A percentile compares a stretch with the other conserved stretches of the same genome.
These are phyloP conservation scores for Neoseiulus cucumeris DNA, from an alignment of 1,140 invertebrate species.

Conservation along the genomic window DNA sequence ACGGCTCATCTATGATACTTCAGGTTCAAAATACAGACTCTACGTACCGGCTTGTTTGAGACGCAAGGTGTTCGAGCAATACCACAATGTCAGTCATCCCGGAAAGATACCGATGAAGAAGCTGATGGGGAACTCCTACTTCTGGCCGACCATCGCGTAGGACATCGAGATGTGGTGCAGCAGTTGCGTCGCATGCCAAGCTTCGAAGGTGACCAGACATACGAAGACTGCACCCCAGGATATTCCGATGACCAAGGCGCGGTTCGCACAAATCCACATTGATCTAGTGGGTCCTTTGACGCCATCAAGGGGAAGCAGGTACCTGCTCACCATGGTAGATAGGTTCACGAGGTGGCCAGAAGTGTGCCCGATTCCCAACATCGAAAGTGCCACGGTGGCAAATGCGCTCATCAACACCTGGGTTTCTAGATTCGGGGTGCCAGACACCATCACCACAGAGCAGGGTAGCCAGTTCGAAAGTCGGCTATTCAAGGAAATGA, in stretches of 20 bases:
- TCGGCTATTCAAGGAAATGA: conserved; percentile 20
- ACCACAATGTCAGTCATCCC: conserved; percentile 16
- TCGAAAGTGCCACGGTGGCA: conserved; percentile 25
- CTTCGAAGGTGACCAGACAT: conserved; percentile 13
- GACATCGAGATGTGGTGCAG: not conserved
- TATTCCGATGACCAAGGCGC: too few relatives aligned
- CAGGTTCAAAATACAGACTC: not conserved
- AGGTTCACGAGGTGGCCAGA: conserved; percentile 30
- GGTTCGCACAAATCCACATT: conserved; percentile 30
- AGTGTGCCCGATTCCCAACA: conserved; percentile 26
- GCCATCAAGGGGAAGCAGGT: conserved; percentile 21
- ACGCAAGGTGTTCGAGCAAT: not conserved
- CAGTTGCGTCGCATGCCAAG: conserved; percentile 12
- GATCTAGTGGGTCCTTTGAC: conserved; percentile 32
- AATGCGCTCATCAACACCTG: conserved; percentile 23
- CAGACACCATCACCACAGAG: conserved; percentile 25
- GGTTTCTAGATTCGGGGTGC: conserved; percentile 24
- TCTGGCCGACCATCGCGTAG: conserved; percentile 3
- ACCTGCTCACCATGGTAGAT: conserved; percentile 29
- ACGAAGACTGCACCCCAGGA: not conserved
- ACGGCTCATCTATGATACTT: conserved; percentile 12
- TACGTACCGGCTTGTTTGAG: not conserved
- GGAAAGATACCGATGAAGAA: not conserved
- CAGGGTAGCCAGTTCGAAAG: conserved; percentile 29
- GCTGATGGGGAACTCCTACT: conserved; percentile 2